Base-by-base conservation (phyloP, 2,113 vertebrate species). In the Salvelinus namaycush region DNA sequence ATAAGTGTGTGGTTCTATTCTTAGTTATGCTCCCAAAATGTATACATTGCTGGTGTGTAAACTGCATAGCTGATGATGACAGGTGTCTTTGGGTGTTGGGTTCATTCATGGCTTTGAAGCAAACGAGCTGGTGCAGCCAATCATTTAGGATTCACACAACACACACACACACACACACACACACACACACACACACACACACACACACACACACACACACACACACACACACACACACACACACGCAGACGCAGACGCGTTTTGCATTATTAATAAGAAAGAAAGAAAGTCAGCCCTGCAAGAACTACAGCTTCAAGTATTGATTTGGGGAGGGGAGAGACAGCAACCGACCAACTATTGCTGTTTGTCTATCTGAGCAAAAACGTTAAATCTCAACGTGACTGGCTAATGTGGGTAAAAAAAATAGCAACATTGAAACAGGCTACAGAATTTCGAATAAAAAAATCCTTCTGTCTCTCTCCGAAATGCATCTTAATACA, bases 1-100 rank as follows among this genome's bases (percentile, higher is more conserved):
- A 79, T 27, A 90, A 86, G 87, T 88, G 91, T 93, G 74, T 87
- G 89, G 88, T 87, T 91, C 92, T 89, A 86, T 89, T 90, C 78
- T 88, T 74, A 65, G 31, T 11, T 44, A 44, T 44, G 39, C 39
- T 39, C 39, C 34, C 8, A 9, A 73, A 73, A 51, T 51, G 18
- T 22, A 14, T 60, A 60, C n/a, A n/a, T 51, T 20, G 3, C n/a
- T 60, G 59, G 6, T 60, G 59, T 60, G 59, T 9, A 60, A 60
- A 60, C 39, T 3, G 12, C 4, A 16, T 6, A 60, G 3, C 14
- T 44, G 39, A 44, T 44, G 39, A 44, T 44, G 39, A 44, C 39
- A 44, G 39, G 39, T 44, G 39, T 44, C 39, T 54, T 54, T 54
- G 49, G 3, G 16, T 54, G 49, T 54, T 26, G 39, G 8, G 39